Evolutionary conservation across 2,888 invertebrate species (phyloP).

Genomic region (Pantelozetes paolii): DNA sequence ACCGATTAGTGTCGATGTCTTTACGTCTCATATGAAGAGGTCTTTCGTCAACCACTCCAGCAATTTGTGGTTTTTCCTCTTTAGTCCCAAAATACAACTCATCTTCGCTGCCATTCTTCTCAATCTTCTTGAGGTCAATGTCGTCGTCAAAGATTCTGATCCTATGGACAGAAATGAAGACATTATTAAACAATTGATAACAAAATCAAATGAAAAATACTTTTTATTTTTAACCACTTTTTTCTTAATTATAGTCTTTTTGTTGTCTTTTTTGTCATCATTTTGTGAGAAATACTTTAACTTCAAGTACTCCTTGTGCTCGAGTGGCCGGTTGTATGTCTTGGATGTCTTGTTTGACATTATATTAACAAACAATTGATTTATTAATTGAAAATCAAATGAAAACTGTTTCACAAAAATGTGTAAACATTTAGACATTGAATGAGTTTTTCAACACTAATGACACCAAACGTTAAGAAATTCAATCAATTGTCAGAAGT

Average conservation of each 20-base stretch:
- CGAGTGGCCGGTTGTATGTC: conserved; percentile 39
- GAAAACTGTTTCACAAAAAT: too few species aligned
- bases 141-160: conserved; percentile 46
- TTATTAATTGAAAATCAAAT: too few species aligned
- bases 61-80: conserved; percentile 88
- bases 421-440: too few species aligned
- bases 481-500: too few species aligned
- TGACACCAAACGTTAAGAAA: too few species aligned
- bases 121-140: conserved; percentile 57
- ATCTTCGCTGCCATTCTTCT: conserved; percentile 64
- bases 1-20: conserved; percentile 43
- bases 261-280: conserved; percentile 39
- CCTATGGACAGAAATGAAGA: conserved; percentile 37
- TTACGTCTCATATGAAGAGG: conserved; percentile 61
- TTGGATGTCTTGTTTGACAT: conserved; percentile 17
- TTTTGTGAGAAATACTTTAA: conserved; percentile 41
- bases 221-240: conserved; percentile 34
- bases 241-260: conserved; percentile 32
- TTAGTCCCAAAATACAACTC: conserved; percentile 56
- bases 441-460: too few species aligned
- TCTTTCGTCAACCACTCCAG: conserved; percentile 77
- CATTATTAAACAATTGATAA: not conserved
- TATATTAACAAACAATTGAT: too few species aligned
- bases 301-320: conserved; percentile 42
- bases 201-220: conserved; percentile 12